A percentile compares a stretch with the other conserved stretches of the same genome.
Evolutionary conservation across 1,140 invertebrate genomes (phyloP).

Genomic region (Luehdorfia chinensis): DNA sequence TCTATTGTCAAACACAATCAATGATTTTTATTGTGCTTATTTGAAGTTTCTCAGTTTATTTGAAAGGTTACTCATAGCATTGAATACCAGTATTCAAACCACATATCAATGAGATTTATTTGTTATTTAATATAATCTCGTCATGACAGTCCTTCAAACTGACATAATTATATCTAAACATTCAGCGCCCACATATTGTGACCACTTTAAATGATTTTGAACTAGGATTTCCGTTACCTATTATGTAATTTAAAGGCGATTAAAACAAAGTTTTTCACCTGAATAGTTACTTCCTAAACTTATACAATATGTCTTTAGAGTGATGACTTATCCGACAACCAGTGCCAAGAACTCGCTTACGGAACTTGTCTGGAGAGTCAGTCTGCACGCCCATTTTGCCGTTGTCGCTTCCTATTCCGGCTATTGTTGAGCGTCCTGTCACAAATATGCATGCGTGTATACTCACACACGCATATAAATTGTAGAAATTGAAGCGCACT

Average conservation of each 20-base stretch:
- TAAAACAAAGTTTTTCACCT: no score
- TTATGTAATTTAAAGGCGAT: no score
- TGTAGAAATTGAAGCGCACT: constrained; percentile 34
- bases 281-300: no score
- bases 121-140: no score
- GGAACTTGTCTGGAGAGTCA: constrained; percentile 60
- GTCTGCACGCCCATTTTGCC: constrained; percentile 62
- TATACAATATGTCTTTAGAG: constrained; percentile 1
- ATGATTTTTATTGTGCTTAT: no score
- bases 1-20: no score
- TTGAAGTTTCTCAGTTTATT: no score
- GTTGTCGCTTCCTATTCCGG: constrained; percentile 70
- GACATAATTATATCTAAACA: constrained; percentile 3
- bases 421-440: constrained; percentile 72
- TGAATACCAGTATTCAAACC: no score
- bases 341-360: constrained; percentile 52
- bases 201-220: no score
- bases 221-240: constrained; percentile 4
- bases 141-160: no score
- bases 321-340: constrained; percentile 1
- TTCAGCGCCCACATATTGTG: constrained; percentile 8
- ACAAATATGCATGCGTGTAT: constrained; percentile 54
- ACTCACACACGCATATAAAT: constrained; percentile 48
- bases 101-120: no score
- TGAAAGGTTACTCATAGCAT: no score